Evolutionary conservation across 2,113 vertebrate species (phyloP).

Genomic region (Mugil cephalus): DNA sequence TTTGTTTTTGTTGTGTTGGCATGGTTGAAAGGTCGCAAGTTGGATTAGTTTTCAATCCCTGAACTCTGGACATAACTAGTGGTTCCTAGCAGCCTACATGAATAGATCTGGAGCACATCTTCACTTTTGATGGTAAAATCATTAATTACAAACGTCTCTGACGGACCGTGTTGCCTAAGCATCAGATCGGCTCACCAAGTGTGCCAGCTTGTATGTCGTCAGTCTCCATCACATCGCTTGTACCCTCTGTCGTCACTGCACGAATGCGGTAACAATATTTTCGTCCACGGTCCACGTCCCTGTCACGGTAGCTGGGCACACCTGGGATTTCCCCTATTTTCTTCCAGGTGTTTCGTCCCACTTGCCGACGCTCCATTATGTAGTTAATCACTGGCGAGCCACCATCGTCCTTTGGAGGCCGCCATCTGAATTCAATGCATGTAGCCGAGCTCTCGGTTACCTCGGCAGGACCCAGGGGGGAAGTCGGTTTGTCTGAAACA

Average conservation of each 20-base stretch:
- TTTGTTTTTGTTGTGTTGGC: too few relatives aligned
- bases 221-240: constrained; percentile 85
- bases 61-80: too few relatives aligned
- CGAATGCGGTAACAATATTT: constrained; percentile 90
- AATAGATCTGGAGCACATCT: too few relatives aligned
- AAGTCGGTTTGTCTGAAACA: constrained; percentile 86
- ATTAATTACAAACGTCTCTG: not conserved
- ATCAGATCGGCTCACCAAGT: constrained; percentile 80
- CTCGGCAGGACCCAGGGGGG: constrained; percentile 88
- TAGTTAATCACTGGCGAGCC: constrained; percentile 87
- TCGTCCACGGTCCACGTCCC: constrained; percentile 84
- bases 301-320: constrained; percentile 82
- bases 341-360: constrained; percentile 88
- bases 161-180: not conserved
- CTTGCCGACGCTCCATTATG: constrained; percentile 85
- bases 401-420: constrained; percentile 88
- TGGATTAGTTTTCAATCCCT: too few relatives aligned
- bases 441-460: constrained; percentile 79
- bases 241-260: constrained; percentile 86
- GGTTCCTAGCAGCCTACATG: too few relatives aligned
- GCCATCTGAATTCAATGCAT: constrained; percentile 88
- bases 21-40: too few relatives aligned
- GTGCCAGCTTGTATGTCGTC: constrained; percentile 86
- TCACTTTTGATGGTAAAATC: too few relatives aligned
- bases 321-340: constrained; percentile 83